Evolutionary conservation across 53 echinoderm and acorn worm species (phyloP), one percentile per base, ranked within the genome.

Genomic region (Paracentrotus lividus): DNA sequence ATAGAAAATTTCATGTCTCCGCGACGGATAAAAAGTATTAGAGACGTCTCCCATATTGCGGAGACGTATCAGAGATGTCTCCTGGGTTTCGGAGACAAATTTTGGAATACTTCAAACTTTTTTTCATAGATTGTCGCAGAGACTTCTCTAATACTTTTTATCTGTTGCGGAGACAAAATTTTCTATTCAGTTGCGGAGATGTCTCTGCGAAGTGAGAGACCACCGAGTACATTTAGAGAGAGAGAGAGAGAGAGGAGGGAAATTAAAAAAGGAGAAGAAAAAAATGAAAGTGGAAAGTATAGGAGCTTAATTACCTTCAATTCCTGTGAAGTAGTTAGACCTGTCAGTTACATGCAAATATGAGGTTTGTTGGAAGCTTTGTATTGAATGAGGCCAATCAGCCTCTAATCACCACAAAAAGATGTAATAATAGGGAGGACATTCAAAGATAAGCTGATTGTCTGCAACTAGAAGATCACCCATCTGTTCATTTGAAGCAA

Each of bases 281-380:
- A 64, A 1, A 64, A 3, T 13, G 53, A 53, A 53, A 18, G 54
- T 13, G 16, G 0, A 18, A 2, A 18, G 54, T 15, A 54, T 54
- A 54, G 18, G 53, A 53, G 54, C 14, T 54, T 54, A 54, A 54
- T 54, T 54, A 54, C 54, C 18, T 54, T 1, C 18, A 54, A 64
- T 64, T 9, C 64, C 31, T 13, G 10, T 16, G 36, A 40, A 36
- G 12, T 20, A 72, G 5, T 38, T 1, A 20, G 20, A 72, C 72
- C 72, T 72, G 72, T 20, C 69, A 72, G 72, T 72, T 72, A 72
- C 1, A 72, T 72, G 72, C 72, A 38, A 72, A 72, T 72, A 16
- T 36, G 16, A 29, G 4, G 18, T 0, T 15, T 57, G 2, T 57
- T 20, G 21, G 29, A 66, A 66, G 40, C 72, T 21, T 20, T 72